phyloP scores from a whole-genome alignment of 2,888 invertebrate genomes.

The Poecilobothrus nobilitatus region DNA sequence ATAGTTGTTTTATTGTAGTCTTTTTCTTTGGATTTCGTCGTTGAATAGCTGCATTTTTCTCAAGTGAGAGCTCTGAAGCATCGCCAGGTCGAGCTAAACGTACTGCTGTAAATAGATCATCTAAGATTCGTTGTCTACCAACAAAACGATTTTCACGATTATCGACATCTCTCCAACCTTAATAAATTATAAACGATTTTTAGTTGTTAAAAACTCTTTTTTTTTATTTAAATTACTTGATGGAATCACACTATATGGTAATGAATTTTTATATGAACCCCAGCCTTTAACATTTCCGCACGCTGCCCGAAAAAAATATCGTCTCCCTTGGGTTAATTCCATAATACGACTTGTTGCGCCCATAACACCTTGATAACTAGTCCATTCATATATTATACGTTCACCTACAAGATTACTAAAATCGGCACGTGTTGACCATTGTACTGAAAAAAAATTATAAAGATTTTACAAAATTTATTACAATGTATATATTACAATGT shows the following conservation, averaged over 20 bases:
- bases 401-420: slow-evolving; percentile 75
- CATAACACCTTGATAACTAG: slow-evolving; percentile 43
- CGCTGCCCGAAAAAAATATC: slow-evolving; percentile 84
- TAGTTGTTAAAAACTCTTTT: too few species aligned
- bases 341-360: slow-evolving; percentile 48
- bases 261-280: slow-evolving; percentile 66
- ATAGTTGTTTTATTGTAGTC: slow-evolving; percentile 85
- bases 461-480: neutral
- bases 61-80: slow-evolving; percentile 59
- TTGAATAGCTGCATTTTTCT: slow-evolving; percentile 54
- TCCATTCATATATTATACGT: slow-evolving; percentile 60
- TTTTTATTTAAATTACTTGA: slow-evolving; percentile 58
- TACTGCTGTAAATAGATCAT: slow-evolving; percentile 65
- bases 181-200: too few species aligned
- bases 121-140: slow-evolving; percentile 62
- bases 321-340: slow-evolving; percentile 74
- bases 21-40: slow-evolving; percentile 74
- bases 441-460: slow-evolving; percentile 56
- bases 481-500: too few species aligned
- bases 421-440: slow-evolving; percentile 84
- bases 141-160: slow-evolving; percentile 57
- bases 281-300: slow-evolving; percentile 90
- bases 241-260: slow-evolving; percentile 78
- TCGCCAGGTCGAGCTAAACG: slow-evolving; percentile 51
- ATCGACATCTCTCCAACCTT: slow-evolving; percentile 82